Evolutionary conservation across 2,888 invertebrate genomes (phyloP).

Genomic region (Ryuthela nishihirai): DNA sequence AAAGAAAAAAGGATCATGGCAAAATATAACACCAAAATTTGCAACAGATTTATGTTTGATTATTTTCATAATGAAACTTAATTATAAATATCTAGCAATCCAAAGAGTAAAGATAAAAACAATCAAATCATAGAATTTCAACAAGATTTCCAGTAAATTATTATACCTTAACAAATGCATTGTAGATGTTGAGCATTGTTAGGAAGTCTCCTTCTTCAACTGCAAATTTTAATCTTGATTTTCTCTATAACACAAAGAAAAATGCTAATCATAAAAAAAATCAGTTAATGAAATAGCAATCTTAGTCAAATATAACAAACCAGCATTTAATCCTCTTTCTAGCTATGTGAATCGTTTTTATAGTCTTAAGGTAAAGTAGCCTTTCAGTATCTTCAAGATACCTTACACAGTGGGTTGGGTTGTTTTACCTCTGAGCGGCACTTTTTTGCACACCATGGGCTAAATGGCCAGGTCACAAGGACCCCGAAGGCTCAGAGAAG

Average conservation of each 20-base stretch:
- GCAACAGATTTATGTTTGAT: too few species aligned
- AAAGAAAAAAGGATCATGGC: background rate
- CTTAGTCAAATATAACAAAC: background rate
- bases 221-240: conserved; percentile 71
- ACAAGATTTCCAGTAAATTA: background rate
- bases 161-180: conserved; percentile 56
- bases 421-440: too few species aligned
- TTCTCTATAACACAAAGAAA: conserved; percentile 36
- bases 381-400: too few species aligned
- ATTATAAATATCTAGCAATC: too few species aligned
- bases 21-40: too few species aligned
- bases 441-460: too few species aligned
- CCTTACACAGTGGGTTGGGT: too few species aligned
- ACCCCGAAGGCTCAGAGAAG: too few species aligned
- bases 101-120: too few species aligned
- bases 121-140: background rate
- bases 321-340: background rate
- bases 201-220: conserved; percentile 87
- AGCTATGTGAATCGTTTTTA: background rate
- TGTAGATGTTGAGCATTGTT: conserved; percentile 80
- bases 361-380: too few species aligned
- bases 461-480: too few species aligned
- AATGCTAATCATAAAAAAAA: background rate
- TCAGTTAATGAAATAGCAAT: background rate
- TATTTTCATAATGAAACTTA: too few species aligned